phyloP scores from a whole-genome alignment of 2,113 vertebrate species.

The Riparia riparia region DNA sequence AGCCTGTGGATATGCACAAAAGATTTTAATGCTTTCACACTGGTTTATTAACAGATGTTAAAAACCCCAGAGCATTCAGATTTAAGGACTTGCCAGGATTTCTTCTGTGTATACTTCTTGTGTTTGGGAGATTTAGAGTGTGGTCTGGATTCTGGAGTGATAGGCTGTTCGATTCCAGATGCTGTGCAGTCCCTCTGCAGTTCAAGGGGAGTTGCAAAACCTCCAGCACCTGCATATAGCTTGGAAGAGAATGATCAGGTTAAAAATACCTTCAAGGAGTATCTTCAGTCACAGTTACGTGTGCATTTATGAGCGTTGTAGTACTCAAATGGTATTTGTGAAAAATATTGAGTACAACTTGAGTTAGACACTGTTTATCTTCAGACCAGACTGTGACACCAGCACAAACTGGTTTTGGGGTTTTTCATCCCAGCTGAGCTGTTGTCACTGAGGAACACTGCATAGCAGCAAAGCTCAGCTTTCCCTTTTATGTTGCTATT shows the following conservation, averaged over 20 bases:
- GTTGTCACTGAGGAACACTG: background rate
- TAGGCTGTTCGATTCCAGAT: background rate
- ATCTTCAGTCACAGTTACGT: background rate
- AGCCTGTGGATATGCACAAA: background rate
- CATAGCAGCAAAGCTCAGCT: background rate
- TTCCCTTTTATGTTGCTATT: background rate
- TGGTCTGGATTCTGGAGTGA: background rate
- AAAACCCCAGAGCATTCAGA: background rate
- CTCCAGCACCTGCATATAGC: background rate
- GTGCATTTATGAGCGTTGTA: background rate
- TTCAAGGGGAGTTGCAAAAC: background rate
- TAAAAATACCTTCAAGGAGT: background rate
- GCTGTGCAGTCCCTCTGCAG: background rate
- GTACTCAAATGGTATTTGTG: background rate
- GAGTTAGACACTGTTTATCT: background rate
- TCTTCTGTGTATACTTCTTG: background rate
- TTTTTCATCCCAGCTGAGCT: background rate
- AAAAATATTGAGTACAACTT: background rate
- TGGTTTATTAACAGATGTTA: background rate
- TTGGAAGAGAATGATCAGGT: background rate
- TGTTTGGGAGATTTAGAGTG: background rate
- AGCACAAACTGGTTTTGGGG: background rate
- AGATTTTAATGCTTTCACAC: background rate
- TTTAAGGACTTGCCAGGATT: background rate
- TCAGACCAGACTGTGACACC: background rate